Evolutionary conservation across 2,113 vertebrate genomes (phyloP), one percentile per base, ranked within the genome.

Genomic region (Mola mola): DNA sequence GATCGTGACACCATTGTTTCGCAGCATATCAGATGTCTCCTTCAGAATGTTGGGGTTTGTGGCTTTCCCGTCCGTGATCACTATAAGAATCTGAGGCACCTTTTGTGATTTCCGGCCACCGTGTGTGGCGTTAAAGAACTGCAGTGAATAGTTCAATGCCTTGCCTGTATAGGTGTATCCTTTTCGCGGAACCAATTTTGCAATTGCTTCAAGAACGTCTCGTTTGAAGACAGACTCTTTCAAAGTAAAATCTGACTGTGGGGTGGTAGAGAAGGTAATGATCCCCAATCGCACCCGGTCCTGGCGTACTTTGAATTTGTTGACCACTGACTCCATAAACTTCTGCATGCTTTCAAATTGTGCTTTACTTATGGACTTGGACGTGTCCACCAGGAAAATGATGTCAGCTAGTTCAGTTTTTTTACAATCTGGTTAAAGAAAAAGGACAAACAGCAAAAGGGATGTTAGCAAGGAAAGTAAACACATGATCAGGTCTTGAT

Each of bases 301-400:
- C 46, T 66, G 51, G 3, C 90, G 92, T 19, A 93, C 86, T 0
- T 84, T 72, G 15, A 91, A 91, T 60, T 76, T 63, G 56, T 93
- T 92, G 26, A 94, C 92, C 37, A 94, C 17, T 1, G 90, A 85
- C 5, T 36, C 47, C 89, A 94, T 92, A 8, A 94, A 93, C 3
- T 2, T 75, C 53, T 79, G 72, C 84, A 94, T 92, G 50, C 66
- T 90, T 21, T 36, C 33, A 47, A 93, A 94, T 20, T 91, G 77
- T 2, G 6, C 0, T 0, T 1, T 0, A 0, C 28, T 58, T 25
- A 93, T 84, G 47, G 82, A 88, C 1, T 29, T 67, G 21, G 92
- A 94, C 34, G 86, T 83, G 5, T 94, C 92, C 26, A 94, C 88
- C 53, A 93, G 61, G 79, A 94, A 94, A 24, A 95, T 92, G 5